Percentiles rank a stretch among this genome's conserved stretches.
These are phyloP conservation scores for Allolobophora icterica DNA, from an alignment of 2,888 invertebrate genomes.

Conservation along the genomic window DNA sequence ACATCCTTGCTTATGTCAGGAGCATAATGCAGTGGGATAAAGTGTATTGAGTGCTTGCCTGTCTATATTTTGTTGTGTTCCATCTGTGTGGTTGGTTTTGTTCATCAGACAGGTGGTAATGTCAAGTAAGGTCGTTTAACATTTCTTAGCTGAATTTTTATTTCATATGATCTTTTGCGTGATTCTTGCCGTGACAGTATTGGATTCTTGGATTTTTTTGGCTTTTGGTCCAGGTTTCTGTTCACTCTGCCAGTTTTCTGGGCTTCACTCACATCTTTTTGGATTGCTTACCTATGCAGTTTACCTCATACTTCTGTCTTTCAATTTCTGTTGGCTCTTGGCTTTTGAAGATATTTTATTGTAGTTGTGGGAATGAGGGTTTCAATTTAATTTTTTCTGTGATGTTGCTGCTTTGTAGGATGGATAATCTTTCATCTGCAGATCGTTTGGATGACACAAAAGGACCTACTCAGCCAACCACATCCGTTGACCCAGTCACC, in stretches of 20 bases:
- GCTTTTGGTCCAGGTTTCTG: not conserved
- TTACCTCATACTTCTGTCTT: not conserved
- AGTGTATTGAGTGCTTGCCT: not conserved
- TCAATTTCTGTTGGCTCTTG: not conserved
- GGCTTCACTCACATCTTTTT: not conserved
- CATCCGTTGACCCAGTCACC: slow-evolving; percentile 5
- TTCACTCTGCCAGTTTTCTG: not conserved
- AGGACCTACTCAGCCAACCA: not conserved
- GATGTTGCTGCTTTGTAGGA: not conserved
- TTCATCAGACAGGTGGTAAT: not conserved
- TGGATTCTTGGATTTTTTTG: not conserved
- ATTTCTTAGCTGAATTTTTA: not conserved
- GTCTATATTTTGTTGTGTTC: not conserved
- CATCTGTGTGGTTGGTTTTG: not conserved
- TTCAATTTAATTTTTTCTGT: not conserved
- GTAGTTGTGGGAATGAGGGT: not conserved
- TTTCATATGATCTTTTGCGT: not conserved
- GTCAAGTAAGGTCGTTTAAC: not conserved
- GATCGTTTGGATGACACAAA: not conserved
- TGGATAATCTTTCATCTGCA: not conserved
- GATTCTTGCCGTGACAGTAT: not conserved
- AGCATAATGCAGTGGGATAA: not conserved
- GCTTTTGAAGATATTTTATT: not conserved
- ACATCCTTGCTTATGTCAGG: not conserved
- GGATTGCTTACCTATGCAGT: not conserved